Conservation (phyloP, 2,797 vertebrate genomes). For the Acanthornis magna region DNA sequence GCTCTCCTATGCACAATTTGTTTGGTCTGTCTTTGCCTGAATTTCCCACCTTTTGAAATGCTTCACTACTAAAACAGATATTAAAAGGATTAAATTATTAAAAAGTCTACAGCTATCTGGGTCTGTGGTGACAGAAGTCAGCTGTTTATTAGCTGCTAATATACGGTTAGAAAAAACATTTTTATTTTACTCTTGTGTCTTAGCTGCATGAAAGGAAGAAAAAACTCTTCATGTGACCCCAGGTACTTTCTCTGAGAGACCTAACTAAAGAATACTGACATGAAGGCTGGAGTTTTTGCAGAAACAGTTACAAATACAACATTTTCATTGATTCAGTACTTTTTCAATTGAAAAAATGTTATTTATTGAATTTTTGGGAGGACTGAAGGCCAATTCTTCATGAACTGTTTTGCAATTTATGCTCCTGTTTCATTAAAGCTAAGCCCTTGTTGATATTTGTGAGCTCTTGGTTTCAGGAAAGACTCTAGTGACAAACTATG, state of each 20-base stretch:
- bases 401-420: background rate
- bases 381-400: background rate
- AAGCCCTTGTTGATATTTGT: background rate
- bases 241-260: background rate
- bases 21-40: background rate
- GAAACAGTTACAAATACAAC: background rate
- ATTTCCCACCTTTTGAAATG: background rate
- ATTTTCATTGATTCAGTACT: background rate
- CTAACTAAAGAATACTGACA: background rate
- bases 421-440: background rate
- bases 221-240: background rate
- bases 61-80: background rate
- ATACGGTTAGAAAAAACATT: background rate
- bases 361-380: background rate
- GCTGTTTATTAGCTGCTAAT: background rate
- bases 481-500: background rate
- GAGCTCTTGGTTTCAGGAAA: background rate
- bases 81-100: background rate
- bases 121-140: background rate
- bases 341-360: background rate
- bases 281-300: background rate
- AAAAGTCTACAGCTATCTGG: background rate
- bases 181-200: background rate
- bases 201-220: background rate
- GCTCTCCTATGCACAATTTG: background rate